Conservation (phyloP, 2,888 invertebrate species). For the Anarsia innoxiella region DNA sequence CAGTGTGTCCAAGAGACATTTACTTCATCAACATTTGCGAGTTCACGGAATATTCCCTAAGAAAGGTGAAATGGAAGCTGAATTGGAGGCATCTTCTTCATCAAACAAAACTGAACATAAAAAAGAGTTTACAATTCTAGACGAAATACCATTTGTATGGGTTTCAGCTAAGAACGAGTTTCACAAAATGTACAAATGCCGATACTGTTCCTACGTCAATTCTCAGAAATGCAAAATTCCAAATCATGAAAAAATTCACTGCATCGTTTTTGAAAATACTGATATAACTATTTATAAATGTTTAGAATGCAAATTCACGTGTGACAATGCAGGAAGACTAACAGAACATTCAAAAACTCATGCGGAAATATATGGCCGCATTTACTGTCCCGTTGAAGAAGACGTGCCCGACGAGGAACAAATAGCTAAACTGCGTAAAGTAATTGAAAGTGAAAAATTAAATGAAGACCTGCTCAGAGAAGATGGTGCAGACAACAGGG, state of each 20-base stretch:
- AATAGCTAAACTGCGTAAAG: constrained; percentile 59
- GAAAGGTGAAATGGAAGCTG: constrained; percentile 59
- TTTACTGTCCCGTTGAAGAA: constrained; percentile 81
- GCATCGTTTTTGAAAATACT: constrained; percentile 60
- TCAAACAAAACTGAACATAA: constrained; percentile 33
- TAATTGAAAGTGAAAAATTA: constrained; percentile 53
- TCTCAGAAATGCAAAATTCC: constrained; percentile 86
- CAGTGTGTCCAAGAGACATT: constrained; percentile 85
- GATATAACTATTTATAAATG: constrained; percentile 78
- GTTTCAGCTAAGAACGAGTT: constrained; percentile 82
- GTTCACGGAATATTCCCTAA: constrained; percentile 78
- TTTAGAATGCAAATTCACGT: constrained; percentile 86
- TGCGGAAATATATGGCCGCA: constrained; percentile 80
- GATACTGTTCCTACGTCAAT: constrained; percentile 89
- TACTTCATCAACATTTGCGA: constrained; percentile 88
- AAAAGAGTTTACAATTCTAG: constrained; percentile 47
- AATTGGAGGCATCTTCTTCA: constrained; percentile 44
- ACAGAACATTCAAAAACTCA: constrained; percentile 85
- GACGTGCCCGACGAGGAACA: constrained; percentile 81
- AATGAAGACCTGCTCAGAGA: constrained; percentile 39
- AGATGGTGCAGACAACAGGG: constrained; percentile 33
- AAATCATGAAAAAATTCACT: constrained; percentile 89
- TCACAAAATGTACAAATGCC: constrained; percentile 89
- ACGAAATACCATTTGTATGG: constrained; percentile 84
- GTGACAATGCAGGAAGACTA: constrained; percentile 81